Conservation (phyloP, 35 echinoderm and acorn worm genomes). For the Lytechinus variegatus region DNA sequence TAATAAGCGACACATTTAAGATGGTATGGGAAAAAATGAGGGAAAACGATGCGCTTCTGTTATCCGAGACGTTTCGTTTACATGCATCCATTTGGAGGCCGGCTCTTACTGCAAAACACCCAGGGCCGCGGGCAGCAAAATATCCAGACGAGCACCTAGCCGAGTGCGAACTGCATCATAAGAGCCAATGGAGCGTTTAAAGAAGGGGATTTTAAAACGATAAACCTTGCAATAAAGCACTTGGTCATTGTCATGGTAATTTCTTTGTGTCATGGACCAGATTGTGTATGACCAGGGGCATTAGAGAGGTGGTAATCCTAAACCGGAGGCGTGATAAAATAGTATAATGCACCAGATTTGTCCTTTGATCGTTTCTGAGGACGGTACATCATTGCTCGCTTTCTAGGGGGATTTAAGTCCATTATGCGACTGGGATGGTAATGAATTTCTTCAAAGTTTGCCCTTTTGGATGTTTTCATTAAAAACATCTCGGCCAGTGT, state of each 20-base stretch:
- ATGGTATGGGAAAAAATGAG: neutral
- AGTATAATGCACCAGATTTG: neutral
- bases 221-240: neutral
- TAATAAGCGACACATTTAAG: neutral
- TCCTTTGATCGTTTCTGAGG: neutral
- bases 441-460: neutral
- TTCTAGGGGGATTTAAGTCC: neutral
- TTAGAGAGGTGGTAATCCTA: neutral
- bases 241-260: constrained; percentile 25
- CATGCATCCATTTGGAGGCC: constrained; percentile 24
- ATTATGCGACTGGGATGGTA: neutral
- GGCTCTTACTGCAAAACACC: neutral
- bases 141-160: neutral
- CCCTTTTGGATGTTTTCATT: neutral
- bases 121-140: neutral
- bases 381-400: neutral
- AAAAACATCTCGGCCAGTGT: neutral
- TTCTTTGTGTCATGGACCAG: constrained; percentile 26
- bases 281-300: neutral
- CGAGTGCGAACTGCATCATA: neutral
- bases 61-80: constrained; percentile 9
- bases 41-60: neutral
- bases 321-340: neutral
- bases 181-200: neutral
- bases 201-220: constrained; percentile 16